Percentiles rank a stretch among this genome's conserved stretches.
These are phyloP conservation scores for Sitta europaea DNA, from an alignment of 2,113 vertebrate species.

Conservation along the genomic window DNA sequence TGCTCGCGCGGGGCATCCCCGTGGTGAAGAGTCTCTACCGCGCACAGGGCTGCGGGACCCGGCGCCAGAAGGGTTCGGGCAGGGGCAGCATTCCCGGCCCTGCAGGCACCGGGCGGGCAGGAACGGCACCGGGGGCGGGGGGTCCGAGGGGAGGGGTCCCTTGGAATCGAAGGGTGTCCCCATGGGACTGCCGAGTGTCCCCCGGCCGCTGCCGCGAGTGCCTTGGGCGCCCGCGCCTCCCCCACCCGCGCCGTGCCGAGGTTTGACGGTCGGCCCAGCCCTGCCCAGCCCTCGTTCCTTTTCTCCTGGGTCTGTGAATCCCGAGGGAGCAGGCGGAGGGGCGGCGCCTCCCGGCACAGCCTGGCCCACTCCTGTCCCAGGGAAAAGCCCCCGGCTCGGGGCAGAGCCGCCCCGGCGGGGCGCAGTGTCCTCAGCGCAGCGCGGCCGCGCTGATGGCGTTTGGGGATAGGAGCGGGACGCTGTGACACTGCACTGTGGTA, in stretches of 20 bases:
- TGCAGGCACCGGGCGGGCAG: not conserved
- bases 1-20: constrained; percentile 63
- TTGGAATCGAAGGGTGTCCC: not conserved
- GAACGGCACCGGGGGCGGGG: not conserved
- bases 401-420: not conserved
- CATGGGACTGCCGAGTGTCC: not conserved
- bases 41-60: constrained; percentile 57
- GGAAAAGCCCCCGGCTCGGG: not conserved
- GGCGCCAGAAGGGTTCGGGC: constrained; percentile 52
- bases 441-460: accelerated
- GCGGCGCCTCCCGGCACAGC: not conserved
- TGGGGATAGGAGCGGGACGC: not conserved
- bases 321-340: not conserved
- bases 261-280: not conserved
- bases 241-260: not conserved
- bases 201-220: not conserved
- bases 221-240: not conserved
- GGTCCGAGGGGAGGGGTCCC: not conserved
- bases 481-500: not conserved
- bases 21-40: constrained; percentile 57
- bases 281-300: not conserved
- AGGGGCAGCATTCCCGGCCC: not conserved
- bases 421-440: accelerated
- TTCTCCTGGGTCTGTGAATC: not conserved
- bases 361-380: not conserved